Percentiles rank a stretch among this genome's conserved stretches.
These are phyloP conservation scores for Acromyrmex echinatior DNA, from an alignment of 1,140 invertebrate species.

Conservation along the genomic window DNA sequence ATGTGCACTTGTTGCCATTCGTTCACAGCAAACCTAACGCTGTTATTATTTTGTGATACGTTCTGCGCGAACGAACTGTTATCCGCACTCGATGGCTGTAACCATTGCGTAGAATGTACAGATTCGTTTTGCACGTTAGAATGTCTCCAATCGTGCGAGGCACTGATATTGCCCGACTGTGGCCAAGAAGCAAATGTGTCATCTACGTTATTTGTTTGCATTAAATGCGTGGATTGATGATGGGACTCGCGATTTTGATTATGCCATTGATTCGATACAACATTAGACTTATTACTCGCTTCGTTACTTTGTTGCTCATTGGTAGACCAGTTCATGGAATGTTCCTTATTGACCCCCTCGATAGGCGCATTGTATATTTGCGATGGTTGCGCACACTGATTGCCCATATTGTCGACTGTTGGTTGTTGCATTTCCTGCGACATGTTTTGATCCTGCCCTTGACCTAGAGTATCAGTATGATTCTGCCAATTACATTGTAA, in stretches of 20 bases:
- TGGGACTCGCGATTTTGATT: conserved; percentile 54
- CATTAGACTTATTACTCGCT: conserved; percentile 15
- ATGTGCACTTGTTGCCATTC: conserved; percentile 78
- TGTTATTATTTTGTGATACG: conserved; percentile 65
- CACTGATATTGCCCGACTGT: conserved; percentile 52
- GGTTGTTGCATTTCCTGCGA: conserved; percentile 68
- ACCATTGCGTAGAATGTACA: conserved; percentile 66
- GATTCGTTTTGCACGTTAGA: conserved; percentile 35
- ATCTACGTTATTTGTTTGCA: conserved; percentile 47
- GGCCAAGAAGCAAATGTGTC: conserved; percentile 68
- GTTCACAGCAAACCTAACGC: conserved; percentile 36
- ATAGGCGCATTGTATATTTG: conserved; percentile 52
- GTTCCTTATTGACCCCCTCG: conserved; percentile 57
- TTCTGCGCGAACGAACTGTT: conserved; percentile 55
- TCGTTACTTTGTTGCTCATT: conserved; percentile 48
- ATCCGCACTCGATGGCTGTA: conserved; percentile 57
- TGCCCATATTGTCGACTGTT: conserved; percentile 57
- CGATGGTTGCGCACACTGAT: conserved; percentile 38
- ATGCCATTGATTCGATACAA: conserved; percentile 56
- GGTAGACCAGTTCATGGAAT: conserved; percentile 58
- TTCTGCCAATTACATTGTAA: conserved; percentile 77
- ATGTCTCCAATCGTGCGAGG: conserved; percentile 73
- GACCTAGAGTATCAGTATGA: conserved; percentile 67
- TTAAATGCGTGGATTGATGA: conserved; percentile 45
- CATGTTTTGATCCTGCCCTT: conserved; percentile 77